Evolutionary conservation across 2,113 vertebrate species (phyloP).

Genomic region (Otolemur garnettii): DNA sequence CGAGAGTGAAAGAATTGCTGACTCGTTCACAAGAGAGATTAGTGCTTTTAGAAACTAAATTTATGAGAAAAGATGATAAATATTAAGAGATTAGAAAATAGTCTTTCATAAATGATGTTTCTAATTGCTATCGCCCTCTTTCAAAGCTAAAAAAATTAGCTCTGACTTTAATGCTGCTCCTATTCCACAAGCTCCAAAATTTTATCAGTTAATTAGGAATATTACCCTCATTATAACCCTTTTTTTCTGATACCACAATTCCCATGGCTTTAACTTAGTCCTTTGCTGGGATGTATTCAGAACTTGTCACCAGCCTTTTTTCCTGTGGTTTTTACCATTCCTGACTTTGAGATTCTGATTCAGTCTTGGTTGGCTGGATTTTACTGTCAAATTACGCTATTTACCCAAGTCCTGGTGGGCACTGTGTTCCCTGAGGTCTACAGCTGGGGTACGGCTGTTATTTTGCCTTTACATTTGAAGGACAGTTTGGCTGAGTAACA

Average conservation of each 20-base stretch:
- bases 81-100: conserved; percentile 12
- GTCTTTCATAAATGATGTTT: neutral
- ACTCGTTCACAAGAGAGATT: neutral
- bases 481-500: neutral
- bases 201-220: neutral
- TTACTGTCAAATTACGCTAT: neutral
- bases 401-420: neutral
- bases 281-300: neutral
- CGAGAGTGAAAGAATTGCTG: neutral
- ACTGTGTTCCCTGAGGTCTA: neutral
- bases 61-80: conserved; percentile 9
- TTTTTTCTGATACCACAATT: neutral
- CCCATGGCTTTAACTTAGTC: neutral
- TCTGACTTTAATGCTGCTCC: neutral
- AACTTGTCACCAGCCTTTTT: neutral
- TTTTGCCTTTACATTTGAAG: neutral
- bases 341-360: neutral
- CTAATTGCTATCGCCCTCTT: neutral
- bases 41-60: neutral
- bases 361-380: neutral
- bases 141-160: neutral
- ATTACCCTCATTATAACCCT: neutral
- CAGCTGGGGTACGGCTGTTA: neutral
- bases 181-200: neutral
- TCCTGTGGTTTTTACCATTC: neutral